Evolutionary conservation across 2,888 invertebrate species (phyloP), one percentile per base, ranked within the genome.

Genomic region (Electrophaes corylata): DNA sequence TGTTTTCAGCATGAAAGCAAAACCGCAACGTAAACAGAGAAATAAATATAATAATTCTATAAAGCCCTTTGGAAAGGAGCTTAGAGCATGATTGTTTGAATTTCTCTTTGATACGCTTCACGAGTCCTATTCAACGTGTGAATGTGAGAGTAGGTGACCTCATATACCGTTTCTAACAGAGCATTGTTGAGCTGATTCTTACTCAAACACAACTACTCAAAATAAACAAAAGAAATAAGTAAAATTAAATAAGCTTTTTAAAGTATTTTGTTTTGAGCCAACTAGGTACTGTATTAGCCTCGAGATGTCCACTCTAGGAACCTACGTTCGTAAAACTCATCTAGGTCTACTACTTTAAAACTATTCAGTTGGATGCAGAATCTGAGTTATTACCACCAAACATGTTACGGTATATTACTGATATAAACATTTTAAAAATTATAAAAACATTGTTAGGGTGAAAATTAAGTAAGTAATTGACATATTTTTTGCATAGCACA

Each of bases 111-210:
- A 59, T 62, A 65, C 46, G 57, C 55, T 60, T 47, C 41, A 61
- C 54, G 47, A 54, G 59, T 49, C 47, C 61, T 56, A 60, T 62
- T 57, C 60, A 60, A 61, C 48, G 62, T 67, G 64, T 64, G 60
- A 65, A 66, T 52, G 58, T 50, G 60, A 66, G 50, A 64, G 63
- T 40, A 57, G 48, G 60, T 53, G 49, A 56, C 58, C 53, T 65
- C 51, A 31, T 46, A 26, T 39, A 14, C 1, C 16, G 39, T 40
- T 35, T 41, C 35, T 23, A 50, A 14, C 39, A 39, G 45, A 31
- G 50, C 46, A 50, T 26, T 39, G 12, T 31, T 20, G 12, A 16
- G 23, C 29, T 26, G 16, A 40, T 12, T 43, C 12, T 18, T 16
- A 16, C 37, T 5, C n/a, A n/a, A n/a, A n/a, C n/a, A n/a, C n/a